These are phyloP conservation scores for Bombus waltoni DNA, from an alignment of 1,140 invertebrate species.

Conservation along the genomic window DNA sequence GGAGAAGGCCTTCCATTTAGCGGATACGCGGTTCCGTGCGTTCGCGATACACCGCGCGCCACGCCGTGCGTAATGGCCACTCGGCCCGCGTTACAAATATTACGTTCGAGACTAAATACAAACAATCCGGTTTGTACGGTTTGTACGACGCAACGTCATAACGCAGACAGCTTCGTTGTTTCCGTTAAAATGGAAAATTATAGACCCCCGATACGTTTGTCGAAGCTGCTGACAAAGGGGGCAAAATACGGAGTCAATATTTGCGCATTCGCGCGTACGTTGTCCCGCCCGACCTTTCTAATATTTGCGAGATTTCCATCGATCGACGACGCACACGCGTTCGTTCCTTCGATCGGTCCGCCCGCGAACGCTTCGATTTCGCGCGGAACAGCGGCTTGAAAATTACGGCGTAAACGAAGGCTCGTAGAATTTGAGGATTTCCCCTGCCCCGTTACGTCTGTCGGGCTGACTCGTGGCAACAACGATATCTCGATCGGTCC, in stretches of 20 bases:
- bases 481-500: too few species aligned
- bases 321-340: neutral
- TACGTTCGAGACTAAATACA: slow-evolving; percentile 65
- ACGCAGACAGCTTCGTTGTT: slow-evolving; percentile 40
- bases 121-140: slow-evolving; percentile 53
- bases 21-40: neutral
- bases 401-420: neutral
- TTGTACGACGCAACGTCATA: neutral
- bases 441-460: rapidly evolving
- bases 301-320: slow-evolving; percentile 22
- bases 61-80: slow-evolving; percentile 17
- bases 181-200: slow-evolving; percentile 56
- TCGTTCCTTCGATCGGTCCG: neutral
- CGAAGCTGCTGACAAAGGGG: slow-evolving; percentile 46
- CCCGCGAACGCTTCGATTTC: neutral
- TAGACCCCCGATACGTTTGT: slow-evolving; percentile 51
- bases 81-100: slow-evolving; percentile 46
- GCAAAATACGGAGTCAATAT: slow-evolving; percentile 32
- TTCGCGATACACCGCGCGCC: neutral
- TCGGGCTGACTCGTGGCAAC: too few species aligned
- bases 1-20: neutral
- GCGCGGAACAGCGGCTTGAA: rapidly evolving
- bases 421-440: too few species aligned
- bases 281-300: slow-evolving; percentile 14
- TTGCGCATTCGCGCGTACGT: slow-evolving; percentile 21